Base-by-base conservation (phyloP, 2,113 vertebrate species). In the Ophiodon elongatus region DNA sequence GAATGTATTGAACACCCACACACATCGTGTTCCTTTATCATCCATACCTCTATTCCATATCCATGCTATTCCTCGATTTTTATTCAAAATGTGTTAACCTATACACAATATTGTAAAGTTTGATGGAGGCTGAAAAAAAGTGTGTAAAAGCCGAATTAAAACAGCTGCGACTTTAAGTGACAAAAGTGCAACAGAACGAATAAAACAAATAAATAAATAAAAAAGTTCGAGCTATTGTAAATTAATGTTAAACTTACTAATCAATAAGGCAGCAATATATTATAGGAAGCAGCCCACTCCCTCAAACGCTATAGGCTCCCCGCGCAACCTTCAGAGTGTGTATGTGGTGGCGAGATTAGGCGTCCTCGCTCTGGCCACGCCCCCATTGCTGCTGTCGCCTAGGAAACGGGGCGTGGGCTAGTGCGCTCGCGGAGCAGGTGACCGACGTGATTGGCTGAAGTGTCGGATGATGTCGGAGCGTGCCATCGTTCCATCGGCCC, bases 361-460 rank as follows among this genome's bases (percentile, higher is more conserved):
- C 91, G 94, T 91, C 69, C 69, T 69, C 80, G 0, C 54, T 14
- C 39, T 73, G 52, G 62, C 63, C 85, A 79, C 67, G 81, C 93
- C 93, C 93, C 52, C 21, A 25, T 45, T 64, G 25, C 15, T 3
- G 3, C 23, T 0, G 90, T 94, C 56, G 47, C 89, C 88, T 68
- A 33, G 88, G 85, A 63, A 91, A 90, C 92, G 78, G 84, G 92
- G 94, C 86, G 91, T 87, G 91, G 85, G 3, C 2, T n/a, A 71
- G 23, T 2, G 43, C 65, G 70, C 64, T 72, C 7, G 72, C 41
- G 59, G 21, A 74, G 50, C 75, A 67, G 73, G 45, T 69, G 68
- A 37, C 23, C 27, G 33, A 45, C 33, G 29, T 85, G 88, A 96
- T 96, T 95, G 95, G 95, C 85, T 90, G 50, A 17, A 2, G 62